Conservation (phyloP, 1,140 invertebrate species). For the Orius insidiosus region DNA sequence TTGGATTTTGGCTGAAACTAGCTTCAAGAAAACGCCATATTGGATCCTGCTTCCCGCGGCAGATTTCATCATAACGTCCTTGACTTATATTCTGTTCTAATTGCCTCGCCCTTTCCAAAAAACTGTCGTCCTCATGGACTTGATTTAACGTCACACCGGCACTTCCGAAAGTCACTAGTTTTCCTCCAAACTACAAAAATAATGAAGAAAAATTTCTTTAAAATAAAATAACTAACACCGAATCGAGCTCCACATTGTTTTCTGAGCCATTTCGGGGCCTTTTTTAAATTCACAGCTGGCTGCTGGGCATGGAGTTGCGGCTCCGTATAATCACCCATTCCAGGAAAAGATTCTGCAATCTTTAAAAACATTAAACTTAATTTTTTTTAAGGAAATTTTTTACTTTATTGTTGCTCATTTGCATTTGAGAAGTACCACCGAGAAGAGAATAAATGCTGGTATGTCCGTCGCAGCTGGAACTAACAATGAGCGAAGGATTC, state of each 20-base stretch:
- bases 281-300: conserved; percentile 43
- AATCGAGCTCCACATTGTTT: conserved; percentile 65
- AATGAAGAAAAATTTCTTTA: conserved; percentile 2
- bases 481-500: conserved; percentile 68
- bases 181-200: conserved; percentile 86
- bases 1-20: conserved; percentile 62
- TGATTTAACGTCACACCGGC: conserved; percentile 38
- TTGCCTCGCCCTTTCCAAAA: conserved; percentile 54
- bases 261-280: conserved; percentile 74
- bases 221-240: conserved; percentile 38
- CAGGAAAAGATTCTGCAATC: conserved; percentile 83
- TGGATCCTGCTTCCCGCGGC: conserved; percentile 46
- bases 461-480: conserved; percentile 72
- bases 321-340: conserved; percentile 59
- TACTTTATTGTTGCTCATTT: conserved; percentile 39
- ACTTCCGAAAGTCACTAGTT: conserved; percentile 56
- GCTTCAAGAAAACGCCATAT: conserved; percentile 67
- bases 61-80: conserved; percentile 52
- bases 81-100: conserved; percentile 47
- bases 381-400: conserved; percentile 12
- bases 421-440: conserved; percentile 42
- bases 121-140: conserved; percentile 66
- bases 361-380: conserved; percentile 18
- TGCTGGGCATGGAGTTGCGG: conserved; percentile 37
- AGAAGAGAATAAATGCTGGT: conserved; percentile 75